Conservation (phyloP, 2,888 invertebrate species). For the Limnephilus lunatus region DNA sequence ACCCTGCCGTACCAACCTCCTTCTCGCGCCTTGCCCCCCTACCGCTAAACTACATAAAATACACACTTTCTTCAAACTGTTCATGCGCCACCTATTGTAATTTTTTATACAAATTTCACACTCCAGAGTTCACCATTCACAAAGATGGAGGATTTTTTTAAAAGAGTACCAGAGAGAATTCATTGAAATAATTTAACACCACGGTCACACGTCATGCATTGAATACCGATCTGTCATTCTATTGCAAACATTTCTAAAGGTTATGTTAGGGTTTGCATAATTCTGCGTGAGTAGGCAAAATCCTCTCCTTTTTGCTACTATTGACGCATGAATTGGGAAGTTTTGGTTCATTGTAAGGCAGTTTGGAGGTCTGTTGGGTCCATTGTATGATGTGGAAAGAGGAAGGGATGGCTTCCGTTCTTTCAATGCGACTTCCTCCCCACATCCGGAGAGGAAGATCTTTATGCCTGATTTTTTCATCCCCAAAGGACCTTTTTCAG, state of each 20-base stretch:
- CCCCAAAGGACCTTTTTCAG: neutral
- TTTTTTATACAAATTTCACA: too few species aligned
- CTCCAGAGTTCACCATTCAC: too few species aligned
- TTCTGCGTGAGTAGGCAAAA: neutral
- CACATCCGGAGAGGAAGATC: constrained; percentile 20
- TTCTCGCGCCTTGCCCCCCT: too few species aligned
- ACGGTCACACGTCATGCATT: neutral
- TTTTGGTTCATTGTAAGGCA: neutral
- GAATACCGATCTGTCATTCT: neutral
- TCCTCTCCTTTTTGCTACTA: neutral
- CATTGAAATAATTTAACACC: neutral
- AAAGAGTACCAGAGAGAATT: neutral
- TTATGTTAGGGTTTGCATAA: neutral
- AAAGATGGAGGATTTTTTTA: neutral
- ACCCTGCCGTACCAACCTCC: too few species aligned
- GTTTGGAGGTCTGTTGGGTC: constrained; percentile 26
- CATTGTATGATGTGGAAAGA: neutral
- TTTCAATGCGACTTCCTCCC: constrained; percentile 33
- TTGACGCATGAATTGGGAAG: constrained; percentile 26
- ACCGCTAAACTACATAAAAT: too few species aligned
- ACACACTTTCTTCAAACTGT: too few species aligned
- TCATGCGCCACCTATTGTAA: too few species aligned
- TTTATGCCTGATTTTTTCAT: constrained; percentile 30
- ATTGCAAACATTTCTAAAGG: neutral
- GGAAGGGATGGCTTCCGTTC: constrained; percentile 20